Conservation (phyloP, 2,888 invertebrate genomes). For the Busseola fusca region DNA sequence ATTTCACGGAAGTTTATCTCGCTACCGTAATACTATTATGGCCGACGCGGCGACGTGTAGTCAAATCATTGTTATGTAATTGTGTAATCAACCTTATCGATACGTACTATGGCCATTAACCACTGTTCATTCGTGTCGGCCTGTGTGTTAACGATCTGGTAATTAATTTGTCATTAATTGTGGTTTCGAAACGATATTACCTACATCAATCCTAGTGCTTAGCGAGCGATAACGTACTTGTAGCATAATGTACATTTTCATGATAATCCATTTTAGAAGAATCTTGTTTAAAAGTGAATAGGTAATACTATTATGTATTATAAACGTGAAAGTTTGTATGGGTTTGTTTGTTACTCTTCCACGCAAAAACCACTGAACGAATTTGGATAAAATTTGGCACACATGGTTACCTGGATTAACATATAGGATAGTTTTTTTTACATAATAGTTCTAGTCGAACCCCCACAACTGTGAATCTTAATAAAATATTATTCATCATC, state of each 20-base stretch:
- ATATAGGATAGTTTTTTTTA: no score
- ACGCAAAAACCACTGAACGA: no score
- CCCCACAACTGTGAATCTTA: not conserved
- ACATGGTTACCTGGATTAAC: no score
- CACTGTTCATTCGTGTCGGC: not conserved
- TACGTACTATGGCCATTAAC: not conserved
- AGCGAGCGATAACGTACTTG: no score
- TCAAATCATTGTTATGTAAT: constrained; percentile 16
- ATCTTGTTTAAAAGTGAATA: not conserved
- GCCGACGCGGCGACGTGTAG: not conserved
- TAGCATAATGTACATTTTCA: no score
- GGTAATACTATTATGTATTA: no score
- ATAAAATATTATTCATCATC: no score
- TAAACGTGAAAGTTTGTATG: no score
- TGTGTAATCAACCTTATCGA: constrained; percentile 44
- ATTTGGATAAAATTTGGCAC: no score
- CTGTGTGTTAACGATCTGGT: constrained; percentile 5
- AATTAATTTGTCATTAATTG: constrained; percentile 13
- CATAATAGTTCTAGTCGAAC: not conserved
- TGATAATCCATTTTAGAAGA: not conserved
- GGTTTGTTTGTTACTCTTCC: no score
- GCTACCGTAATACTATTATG: constrained; percentile 7
- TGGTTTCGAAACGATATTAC: not conserved
- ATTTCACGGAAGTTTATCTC: constrained; percentile 16
- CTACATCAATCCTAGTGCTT: not conserved